phyloP scores from a whole-genome alignment of 2,888 invertebrate species.

The Cenopis cana region DNA sequence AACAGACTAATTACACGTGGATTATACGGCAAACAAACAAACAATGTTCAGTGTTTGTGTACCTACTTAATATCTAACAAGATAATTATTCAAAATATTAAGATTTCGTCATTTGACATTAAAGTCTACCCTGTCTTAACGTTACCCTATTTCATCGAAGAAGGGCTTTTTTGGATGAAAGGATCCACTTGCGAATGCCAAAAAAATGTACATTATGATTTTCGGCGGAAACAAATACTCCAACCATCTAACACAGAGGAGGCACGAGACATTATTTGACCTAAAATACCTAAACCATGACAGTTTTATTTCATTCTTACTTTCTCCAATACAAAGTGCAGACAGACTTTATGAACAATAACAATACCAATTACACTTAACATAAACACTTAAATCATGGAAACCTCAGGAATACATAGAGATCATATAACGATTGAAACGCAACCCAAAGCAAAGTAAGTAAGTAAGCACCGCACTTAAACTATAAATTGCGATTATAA shows the following conservation, averaged over 20 bases:
- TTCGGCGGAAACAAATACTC: too few relatives aligned
- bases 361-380: not conserved
- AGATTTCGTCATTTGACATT: not conserved
- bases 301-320: not conserved
- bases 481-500: slow-evolving; percentile 27
- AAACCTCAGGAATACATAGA: not conserved
- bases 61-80: slow-evolving; percentile 8
- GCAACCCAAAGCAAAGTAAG: too few relatives aligned
- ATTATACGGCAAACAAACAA: slow-evolving; percentile 35
- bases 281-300: too few relatives aligned
- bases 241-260: too few relatives aligned
- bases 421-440: slow-evolving; percentile 15
- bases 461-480: slow-evolving; percentile 15
- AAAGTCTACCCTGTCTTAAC: too few relatives aligned
- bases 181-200: too few relatives aligned
- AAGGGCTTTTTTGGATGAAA: too few relatives aligned
- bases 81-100: not conserved
- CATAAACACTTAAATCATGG: not conserved
- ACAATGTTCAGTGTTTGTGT: slow-evolving; percentile 31
- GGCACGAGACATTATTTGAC: too few relatives aligned
- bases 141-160: too few relatives aligned
- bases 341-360: not conserved
- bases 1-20: slow-evolving; percentile 33
- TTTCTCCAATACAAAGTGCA: not conserved
- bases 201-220: too few relatives aligned